Evolutionary conservation across 2,888 invertebrate genomes (phyloP), one percentile per base, ranked within the genome.

Genomic region (Eupeodes latifasciatus): DNA sequence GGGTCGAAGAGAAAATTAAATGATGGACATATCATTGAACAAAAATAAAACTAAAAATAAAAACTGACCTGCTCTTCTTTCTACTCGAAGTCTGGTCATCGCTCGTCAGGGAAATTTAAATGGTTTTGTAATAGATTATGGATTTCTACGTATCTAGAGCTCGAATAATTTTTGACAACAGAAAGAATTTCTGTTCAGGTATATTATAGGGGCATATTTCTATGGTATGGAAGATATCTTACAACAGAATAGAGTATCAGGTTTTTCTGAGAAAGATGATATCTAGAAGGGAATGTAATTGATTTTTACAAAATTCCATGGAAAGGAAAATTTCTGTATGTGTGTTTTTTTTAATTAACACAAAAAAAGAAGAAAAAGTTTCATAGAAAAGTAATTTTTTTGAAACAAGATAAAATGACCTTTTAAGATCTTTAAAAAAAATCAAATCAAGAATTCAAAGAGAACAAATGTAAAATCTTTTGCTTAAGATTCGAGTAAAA

Each of bases 191-290:
- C 47, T 40, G 57, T 34, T 16, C 11, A 5, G 62, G 9, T 64
- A 61, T 53, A 12, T 55, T 27, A 27, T 27, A 27, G 10, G 34
- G 19, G 55, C 40, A 47, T 66, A 51, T 85, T 80, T 47, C 64
- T 59, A 14, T 11, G 2, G 55, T 57, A 27, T 57, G 14, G 34
- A 1, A 59, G 0, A 59, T 40, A 9, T 16, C 64, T 34, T 34
- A 34, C 67, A 67, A 5, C 5, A 40, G 36, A 67, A 71, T 55
- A 5, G 40, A 14, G 12, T 71, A 55, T 55, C 40, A 19, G 64
- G 62, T 78, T 34, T 85, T 85, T 59, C 71, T 76, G 1, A 59
- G 64, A 85, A 85, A 80, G 71, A 85, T 85, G 57, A 71, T 85
- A 76, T 76, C 71, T 69, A 0, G 49, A 12, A 36, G 16, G 55